phyloP scores from a whole-genome alignment of 2,113 vertebrate genomes.

The Gyps fulvus region DNA sequence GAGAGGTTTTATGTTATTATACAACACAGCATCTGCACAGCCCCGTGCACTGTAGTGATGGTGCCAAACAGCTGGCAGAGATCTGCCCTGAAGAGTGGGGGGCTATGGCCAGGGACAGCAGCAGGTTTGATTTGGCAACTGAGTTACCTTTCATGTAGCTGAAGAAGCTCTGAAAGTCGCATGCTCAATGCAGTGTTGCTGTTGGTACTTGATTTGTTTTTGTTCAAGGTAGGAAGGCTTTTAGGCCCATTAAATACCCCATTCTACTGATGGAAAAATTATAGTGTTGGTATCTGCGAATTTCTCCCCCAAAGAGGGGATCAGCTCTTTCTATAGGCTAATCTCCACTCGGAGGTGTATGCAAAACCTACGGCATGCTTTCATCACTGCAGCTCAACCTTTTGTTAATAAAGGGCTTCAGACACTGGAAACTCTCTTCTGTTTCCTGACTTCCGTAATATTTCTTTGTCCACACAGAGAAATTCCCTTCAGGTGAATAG shows the following conservation, averaged over 20 bases:
- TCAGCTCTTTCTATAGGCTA: neutral
- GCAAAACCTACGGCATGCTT: rapidly evolving
- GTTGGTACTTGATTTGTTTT: neutral
- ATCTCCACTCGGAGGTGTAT: neutral
- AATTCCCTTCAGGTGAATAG: neutral
- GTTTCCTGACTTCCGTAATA: neutral
- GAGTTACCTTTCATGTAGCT: neutral
- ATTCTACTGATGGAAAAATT: neutral
- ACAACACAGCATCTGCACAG: neutral
- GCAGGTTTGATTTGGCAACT: neutral
- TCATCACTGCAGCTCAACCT: neutral
- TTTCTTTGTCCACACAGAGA: neutral
- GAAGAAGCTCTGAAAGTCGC: neutral
- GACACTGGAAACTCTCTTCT: neutral
- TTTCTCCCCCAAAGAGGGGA: neutral
- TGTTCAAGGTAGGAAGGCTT: neutral
- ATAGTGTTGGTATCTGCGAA: neutral
- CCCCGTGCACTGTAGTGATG: neutral
- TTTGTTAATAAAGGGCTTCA: neutral
- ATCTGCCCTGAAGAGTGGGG: neutral
- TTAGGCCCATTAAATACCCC: neutral
- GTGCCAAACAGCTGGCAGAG: neutral
- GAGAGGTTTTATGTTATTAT: neutral
- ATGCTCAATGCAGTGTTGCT: neutral
- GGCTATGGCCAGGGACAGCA: neutral